phyloP scores from a whole-genome alignment of 2,113 vertebrate genomes.

The Orthonyx spaldingii region DNA sequence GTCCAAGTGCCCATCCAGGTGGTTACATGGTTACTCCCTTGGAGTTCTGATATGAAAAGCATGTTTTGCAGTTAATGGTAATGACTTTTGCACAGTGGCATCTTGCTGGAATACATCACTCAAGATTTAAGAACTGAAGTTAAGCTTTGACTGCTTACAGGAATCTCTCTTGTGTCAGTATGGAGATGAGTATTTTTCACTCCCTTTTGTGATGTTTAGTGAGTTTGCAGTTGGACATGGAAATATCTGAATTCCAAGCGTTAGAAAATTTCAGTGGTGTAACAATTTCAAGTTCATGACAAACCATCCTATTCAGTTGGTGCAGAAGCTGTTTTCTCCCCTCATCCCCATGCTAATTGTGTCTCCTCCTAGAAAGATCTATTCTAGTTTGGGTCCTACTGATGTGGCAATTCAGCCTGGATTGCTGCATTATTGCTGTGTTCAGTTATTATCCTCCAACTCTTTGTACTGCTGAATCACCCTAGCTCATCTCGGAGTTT shows the following conservation, averaged over 20 bases:
- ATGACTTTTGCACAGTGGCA: not conserved
- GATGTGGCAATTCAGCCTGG: not conserved
- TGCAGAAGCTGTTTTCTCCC: not conserved
- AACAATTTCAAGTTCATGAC: not conserved
- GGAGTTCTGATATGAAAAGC: not conserved
- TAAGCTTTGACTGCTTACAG: not conserved
- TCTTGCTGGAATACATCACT: not conserved
- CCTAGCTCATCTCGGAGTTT: not conserved
- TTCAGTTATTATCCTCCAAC: not conserved
- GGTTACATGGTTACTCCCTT: not conserved
- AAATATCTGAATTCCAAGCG: not conserved
- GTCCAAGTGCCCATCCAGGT: not conserved
- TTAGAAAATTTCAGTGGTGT: not conserved
- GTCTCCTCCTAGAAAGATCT: not conserved
- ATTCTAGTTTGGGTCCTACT: not conserved
- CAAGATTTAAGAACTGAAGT: not conserved
- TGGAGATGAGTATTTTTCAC: not conserved
- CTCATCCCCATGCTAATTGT: not conserved
- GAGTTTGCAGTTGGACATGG: not conserved
- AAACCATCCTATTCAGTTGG: not conserved
- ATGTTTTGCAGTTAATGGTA: not conserved
- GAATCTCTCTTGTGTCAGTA: not conserved
- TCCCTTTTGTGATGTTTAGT: not conserved
- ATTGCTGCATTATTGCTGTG: not conserved
- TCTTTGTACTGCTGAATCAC: slow-evolving; percentile 45